These are phyloP conservation scores for Drosophila pegasa DNA, from an alignment of 2,888 invertebrate species.

Conservation along the genomic window DNA sequence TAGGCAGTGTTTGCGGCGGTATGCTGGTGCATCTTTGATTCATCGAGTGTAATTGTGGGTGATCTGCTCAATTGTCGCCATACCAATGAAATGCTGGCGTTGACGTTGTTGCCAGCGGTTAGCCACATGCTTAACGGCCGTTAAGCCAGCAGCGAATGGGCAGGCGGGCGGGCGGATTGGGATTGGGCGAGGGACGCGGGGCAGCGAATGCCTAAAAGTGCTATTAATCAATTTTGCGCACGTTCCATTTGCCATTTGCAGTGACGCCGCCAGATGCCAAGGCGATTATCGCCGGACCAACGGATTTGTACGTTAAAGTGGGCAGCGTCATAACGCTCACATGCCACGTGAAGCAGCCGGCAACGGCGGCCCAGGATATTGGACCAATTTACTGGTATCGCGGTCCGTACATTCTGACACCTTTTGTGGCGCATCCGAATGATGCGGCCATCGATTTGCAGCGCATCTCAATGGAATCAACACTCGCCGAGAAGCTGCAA, in stretches of 20 bases:
- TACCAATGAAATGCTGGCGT: conserved; percentile 25
- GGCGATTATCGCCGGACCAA: conserved; percentile 88
- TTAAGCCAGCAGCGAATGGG: conserved; percentile 9
- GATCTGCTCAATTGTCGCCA: conserved; percentile 30
- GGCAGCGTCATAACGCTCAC: conserved; percentile 90
- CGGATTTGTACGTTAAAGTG: conserved; percentile 90
- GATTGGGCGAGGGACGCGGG: conserved; percentile 20
- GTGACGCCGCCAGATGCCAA: conserved; percentile 87
- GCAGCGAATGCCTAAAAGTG: conserved; percentile 48
- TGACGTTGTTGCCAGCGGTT: conserved; percentile 18
- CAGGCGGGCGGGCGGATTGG: too few relatives aligned
- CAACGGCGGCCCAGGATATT: conserved; percentile 86
- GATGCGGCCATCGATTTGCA: conserved; percentile 84
- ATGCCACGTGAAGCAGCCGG: conserved; percentile 89
- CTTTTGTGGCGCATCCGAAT: conserved; percentile 83
- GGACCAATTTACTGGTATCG: conserved; percentile 91
- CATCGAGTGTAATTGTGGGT: conserved; percentile 42
- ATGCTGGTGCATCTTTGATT: conserved; percentile 46
- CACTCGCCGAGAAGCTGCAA: conserved; percentile 89
- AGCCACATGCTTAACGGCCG: conserved; percentile 37
- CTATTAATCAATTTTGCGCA: conserved; percentile 72
- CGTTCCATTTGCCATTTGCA: conserved; percentile 62
- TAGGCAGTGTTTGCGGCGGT: conserved; percentile 2
- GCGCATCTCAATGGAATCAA: conserved; percentile 84
- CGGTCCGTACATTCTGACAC: conserved; percentile 85